Base-by-base conservation (phyloP, 2,888 invertebrate species). In the Suillia variegata region DNA sequence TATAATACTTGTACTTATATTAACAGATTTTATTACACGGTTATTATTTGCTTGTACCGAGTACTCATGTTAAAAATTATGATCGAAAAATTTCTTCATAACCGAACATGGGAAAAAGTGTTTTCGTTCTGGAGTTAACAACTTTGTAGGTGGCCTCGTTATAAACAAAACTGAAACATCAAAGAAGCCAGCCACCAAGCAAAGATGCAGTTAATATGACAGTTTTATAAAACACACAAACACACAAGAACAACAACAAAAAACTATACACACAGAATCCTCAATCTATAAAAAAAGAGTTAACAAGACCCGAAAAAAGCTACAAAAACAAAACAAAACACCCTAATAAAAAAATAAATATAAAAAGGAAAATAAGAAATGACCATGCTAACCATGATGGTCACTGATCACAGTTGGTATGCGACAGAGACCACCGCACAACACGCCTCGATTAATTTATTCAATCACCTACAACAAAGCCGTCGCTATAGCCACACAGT, bases 381-480 rank as follows among this genome's bases (percentile, higher is more conserved):
- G 67, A 58, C 62, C 65, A 71, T 70, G 69, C 45, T 45, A 45
- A 45, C 17, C 8, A 73, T 73, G 71, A 72, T 71, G 65, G 62
- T 22, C 50, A 55, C 55, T 50, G 21, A 17, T 15, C 53, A 52
- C 33, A 54, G 22, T 18, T 20, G 47, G 47, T 20, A 47, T 13
- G 13, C 13, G 49, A 22, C n/a, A 24, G 3, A 24, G 49, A 24
- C 54, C 56, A 62, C 56, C 56, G 65, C 64, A 54, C 22, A 48
- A 38, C 51, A 62, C 63, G 21, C 53, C 61, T 55, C 69, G 71
- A 69, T 74, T 77, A 77, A 76, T 77, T 76, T 77, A 76, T 77
- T 68, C 76, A 74, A 70, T 65, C 62, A 62, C 62, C 63, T 62
- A 64, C 65, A 63, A 65, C 62, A 54, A 58, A 48, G 55, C 64